These are phyloP conservation scores for Ryuthela nishihirai DNA, from an alignment of 2,888 invertebrate species.

Conservation along the genomic window DNA sequence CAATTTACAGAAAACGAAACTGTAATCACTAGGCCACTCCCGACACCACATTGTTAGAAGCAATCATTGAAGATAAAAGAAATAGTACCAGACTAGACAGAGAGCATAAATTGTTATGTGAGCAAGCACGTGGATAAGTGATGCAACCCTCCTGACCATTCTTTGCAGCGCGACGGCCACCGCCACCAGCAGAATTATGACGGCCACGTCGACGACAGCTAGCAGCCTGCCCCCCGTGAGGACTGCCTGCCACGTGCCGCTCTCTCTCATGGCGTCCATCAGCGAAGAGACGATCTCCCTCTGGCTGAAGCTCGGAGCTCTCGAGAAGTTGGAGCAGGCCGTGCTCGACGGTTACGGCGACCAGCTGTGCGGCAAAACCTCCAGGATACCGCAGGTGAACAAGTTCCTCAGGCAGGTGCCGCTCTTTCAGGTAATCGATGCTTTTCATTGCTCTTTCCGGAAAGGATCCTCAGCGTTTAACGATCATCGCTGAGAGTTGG, in stretches of 20 bases:
- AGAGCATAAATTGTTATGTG: no score
- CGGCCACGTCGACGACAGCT: conserved; percentile 27
- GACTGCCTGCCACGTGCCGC: conserved; percentile 28
- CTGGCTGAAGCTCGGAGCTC: conserved; percentile 52
- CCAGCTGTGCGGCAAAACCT: conserved; percentile 49
- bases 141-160: no score
- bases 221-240: conserved; percentile 34
- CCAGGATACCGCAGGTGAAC: conserved; percentile 47
- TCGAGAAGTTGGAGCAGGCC: conserved; percentile 52
- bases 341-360: conserved; percentile 53
- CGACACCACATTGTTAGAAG: no score
- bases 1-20: no score
- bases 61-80: no score
- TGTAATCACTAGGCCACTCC: no score
- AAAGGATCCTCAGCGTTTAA: no score
- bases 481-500: no score
- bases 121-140: no score
- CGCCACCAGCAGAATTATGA: no score
- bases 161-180: no score
- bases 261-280: conserved; percentile 33
- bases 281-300: conserved; percentile 50
- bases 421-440: conserved; percentile 49
- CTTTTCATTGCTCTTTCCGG: not conserved
- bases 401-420: conserved; percentile 52
- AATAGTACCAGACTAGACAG: no score